Base-by-base conservation (phyloP, 2,113 vertebrate species). In the Sinocyclocheilus rhinocerous region DNA sequence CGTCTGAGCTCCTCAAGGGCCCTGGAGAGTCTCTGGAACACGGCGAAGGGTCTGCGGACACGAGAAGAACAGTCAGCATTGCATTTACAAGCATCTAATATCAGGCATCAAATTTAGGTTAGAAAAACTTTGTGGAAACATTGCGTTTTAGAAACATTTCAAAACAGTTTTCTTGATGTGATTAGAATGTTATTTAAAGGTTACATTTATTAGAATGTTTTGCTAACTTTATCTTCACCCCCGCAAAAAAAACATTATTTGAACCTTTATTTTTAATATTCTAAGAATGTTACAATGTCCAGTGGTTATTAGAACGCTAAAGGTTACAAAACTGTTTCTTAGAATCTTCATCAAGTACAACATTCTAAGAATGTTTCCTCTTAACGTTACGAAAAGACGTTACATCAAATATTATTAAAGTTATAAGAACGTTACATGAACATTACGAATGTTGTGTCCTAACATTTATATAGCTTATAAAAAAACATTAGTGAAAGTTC, bases 1-100 rank as follows among this genome's bases (percentile, higher is more conserved):
- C 92, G 20, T 96, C 95, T 4, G 96, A 97, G 86, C 97, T 98
- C 86, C 96, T 92, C 55, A 99, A 90, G 0, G 97, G 95, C 61
- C 89, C 88, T 0, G 98, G 98, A 10, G 91, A 91, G 90, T 98
- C 98, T 96, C 91, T 61, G 90, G 50, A 13, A 26, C 26, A 1
- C 3, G 11, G n/a, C 2, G 1, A 8, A 61, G 26, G 15, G 33
- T 76, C 77, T 33, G 84, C 22, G 1, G 2, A 39, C 13, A 24
- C 15, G 48, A 11, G 7, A 67, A 67, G 0, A 61, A n/a, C 57
- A 22, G 57, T 61, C 57, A 61, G 4, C 59, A 20, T 20, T 18
- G 24, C 10, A 81, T 73, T 45, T 42, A 45, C 20, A 39, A 73
- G 39, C 9, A 42, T 39, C 33, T 39, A 18, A 22, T 55, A 6